Percentiles rank a stretch among this genome's conserved stretches.
These are phyloP conservation scores for Hanleya hanleyi DNA, from an alignment of 2,888 invertebrate species.

Conservation along the genomic window DNA sequence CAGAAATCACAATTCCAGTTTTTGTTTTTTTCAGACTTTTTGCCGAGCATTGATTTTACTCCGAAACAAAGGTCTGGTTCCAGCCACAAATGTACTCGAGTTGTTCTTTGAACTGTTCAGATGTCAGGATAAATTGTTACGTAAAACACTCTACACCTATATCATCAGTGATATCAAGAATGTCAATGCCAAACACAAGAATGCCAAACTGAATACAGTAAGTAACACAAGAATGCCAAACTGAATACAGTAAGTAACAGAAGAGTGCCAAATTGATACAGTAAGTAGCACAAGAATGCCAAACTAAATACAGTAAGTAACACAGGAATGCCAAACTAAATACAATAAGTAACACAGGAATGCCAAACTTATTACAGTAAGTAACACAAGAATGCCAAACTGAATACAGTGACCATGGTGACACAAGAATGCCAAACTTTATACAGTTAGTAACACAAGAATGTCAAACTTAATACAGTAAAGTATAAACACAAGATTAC, in stretches of 20 bases:
- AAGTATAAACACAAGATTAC: conserved; percentile 88
- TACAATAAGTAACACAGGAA: conserved; percentile 75
- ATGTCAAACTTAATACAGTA: conserved; percentile 87
- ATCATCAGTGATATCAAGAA: conserved; percentile 97
- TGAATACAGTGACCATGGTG: conserved; percentile 81
- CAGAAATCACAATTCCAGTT: no score
- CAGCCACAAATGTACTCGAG: conserved; percentile 89
- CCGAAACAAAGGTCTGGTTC: conserved; percentile 91
- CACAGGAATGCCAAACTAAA: conserved; percentile 95
- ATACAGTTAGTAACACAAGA: conserved; percentile 86
- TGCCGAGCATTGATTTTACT: conserved; percentile 94
- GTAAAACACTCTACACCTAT: conserved; percentile 91
- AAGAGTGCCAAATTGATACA: no score
- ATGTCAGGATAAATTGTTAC: conserved; percentile 91
- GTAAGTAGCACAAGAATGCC: conserved; percentile 93
- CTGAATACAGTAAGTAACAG: conserved; percentile 81
- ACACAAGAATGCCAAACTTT: conserved; percentile 93
- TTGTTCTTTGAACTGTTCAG: conserved; percentile 93
- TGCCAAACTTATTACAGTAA: no score
- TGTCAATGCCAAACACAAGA: conserved; percentile 93
- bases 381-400: conserved; percentile 93
- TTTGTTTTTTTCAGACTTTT: conserved; percentile 78
- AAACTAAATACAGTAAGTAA: conserved; percentile 83
- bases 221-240: conserved; percentile 88
- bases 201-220: conserved; percentile 87